These are phyloP conservation scores for Rotaria macrura DNA, from an alignment of 2,888 invertebrate genomes.

Conservation along the genomic window DNA sequence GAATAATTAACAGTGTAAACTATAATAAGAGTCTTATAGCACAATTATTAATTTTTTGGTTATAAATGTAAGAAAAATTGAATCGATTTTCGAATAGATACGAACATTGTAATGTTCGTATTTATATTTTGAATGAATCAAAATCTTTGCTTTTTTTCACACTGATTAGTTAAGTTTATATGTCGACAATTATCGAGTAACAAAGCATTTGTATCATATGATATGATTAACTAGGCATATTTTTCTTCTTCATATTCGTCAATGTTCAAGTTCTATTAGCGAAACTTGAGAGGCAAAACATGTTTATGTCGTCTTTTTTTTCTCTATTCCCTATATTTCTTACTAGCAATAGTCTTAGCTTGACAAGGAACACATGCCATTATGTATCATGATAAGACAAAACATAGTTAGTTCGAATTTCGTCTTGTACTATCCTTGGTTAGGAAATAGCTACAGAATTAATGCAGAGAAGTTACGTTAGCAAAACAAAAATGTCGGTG, in stretches of 20 bases:
- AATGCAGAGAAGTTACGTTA: no score
- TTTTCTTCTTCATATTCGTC: not conserved
- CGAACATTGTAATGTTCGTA: not conserved
- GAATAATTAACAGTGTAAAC: no score
- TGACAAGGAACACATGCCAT: no score
- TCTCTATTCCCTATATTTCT: not conserved
- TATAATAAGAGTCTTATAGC: no score
- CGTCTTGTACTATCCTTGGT: no score
- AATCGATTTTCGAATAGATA: not conserved
- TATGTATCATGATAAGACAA: no score
- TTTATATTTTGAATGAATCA: not conserved
- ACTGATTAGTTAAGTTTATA: not conserved
- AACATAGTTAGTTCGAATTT: no score
- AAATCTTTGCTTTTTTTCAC: not conserved
- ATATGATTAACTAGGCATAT: not conserved
- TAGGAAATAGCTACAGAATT: no score
- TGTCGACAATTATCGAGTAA: not conserved
- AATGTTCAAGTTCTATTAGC: not conserved
- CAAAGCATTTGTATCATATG: not conserved
- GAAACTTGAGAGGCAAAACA: not conserved
- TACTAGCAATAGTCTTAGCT: not conserved
- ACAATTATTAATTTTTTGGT: no score
- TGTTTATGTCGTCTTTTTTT: not conserved
- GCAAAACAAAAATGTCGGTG: no score
- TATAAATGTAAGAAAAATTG: not conserved